Conservation (phyloP, 2,113 vertebrate species). For the Montifringilla adamsi region DNA sequence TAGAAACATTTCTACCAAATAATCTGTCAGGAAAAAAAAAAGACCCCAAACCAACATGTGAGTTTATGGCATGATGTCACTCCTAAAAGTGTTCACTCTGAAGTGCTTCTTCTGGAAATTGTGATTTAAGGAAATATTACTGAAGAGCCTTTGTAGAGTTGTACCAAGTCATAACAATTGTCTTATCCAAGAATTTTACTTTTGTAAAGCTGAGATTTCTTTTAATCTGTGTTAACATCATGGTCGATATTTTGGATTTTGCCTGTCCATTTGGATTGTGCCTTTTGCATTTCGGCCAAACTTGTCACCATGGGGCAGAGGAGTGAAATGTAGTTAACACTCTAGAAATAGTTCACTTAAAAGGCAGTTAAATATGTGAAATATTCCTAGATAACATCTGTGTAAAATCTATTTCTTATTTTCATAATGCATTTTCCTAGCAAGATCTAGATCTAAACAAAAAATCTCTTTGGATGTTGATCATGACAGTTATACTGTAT, state of each 20-base stretch:
- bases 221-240: neutral
- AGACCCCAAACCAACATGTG: accelerated
- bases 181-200: neutral
- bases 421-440: neutral
- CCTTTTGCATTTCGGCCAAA: neutral
- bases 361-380: neutral
- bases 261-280: neutral
- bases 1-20: neutral
- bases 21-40: neutral
- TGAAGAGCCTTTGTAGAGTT: neutral
- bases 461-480: neutral
- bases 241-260: neutral
- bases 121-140: neutral
- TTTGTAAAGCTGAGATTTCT: neutral
- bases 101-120: conserved; percentile 8
- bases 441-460: neutral
- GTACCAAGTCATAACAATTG: neutral
- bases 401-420: neutral
- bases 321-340: neutral
- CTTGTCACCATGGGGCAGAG: neutral
- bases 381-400: neutral
- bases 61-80: neutral
- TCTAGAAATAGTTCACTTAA: neutral
- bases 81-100: neutral
- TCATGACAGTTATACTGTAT: neutral